phyloP scores from a whole-genome alignment of 2,113 vertebrate genomes.

The Petromus typicus region DNA sequence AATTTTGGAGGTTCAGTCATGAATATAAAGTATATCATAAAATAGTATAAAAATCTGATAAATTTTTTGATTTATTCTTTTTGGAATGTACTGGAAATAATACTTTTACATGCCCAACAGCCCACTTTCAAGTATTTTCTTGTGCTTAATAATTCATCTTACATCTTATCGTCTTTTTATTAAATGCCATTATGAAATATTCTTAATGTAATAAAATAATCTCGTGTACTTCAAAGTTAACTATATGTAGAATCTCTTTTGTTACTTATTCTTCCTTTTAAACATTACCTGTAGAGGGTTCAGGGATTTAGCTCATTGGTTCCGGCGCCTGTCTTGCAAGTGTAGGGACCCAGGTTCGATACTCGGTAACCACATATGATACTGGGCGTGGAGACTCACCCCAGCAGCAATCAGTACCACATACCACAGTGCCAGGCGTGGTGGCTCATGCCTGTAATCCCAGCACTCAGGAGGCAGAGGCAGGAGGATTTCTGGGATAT shows the following conservation, averaged over 20 bases:
- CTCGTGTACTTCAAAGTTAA: background rate
- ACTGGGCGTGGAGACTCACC: too few relatives aligned
- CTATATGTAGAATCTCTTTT: background rate
- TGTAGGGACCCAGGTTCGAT: too few relatives aligned
- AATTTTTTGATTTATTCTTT: constrained; percentile 18
- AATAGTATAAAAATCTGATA: background rate
- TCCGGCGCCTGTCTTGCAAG: too few relatives aligned
- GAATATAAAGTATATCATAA: background rate
- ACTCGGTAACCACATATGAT: too few relatives aligned
- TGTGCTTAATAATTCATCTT: background rate
- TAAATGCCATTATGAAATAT: background rate
- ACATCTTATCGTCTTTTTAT: background rate
- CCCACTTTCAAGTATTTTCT: constrained; percentile 5
- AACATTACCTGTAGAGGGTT: too few relatives aligned
- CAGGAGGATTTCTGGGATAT: too few relatives aligned
- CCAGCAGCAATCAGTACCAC: too few relatives aligned
- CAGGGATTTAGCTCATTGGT: too few relatives aligned
- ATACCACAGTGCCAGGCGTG: too few relatives aligned
- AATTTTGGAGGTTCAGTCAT: background rate
- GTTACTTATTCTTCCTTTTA: background rate
- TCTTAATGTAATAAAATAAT: constrained; percentile 1
- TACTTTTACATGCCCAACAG: background rate
- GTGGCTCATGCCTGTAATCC: too few relatives aligned
- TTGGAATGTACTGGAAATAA: background rate
- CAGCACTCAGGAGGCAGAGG: too few relatives aligned